Evolutionary conservation across 2,113 vertebrate species (phyloP), one percentile per base, ranked within the genome.

Genomic region (Macaca nemestrina): DNA sequence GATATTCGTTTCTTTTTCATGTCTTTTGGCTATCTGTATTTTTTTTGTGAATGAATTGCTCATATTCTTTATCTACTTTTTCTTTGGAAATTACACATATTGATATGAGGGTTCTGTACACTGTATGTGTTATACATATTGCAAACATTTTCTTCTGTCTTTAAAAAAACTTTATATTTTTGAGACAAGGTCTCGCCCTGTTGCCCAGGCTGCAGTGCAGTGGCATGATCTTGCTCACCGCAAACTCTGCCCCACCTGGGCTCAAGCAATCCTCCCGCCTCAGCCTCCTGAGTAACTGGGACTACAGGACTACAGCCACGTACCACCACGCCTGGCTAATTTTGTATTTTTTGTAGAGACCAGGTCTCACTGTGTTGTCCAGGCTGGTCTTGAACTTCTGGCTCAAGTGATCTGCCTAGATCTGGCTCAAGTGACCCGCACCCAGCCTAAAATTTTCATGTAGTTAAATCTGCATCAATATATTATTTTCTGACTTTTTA

Each of bases 401-500:
- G 61, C 61, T 30, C 61, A 64, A 64, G 61, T 64, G 61, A 68
- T 68, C 32, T 27, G 30, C 64, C 64, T 35, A 50, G 48, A 50
- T 27, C 27, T 64, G 61, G 61, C 61, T 30, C 61, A 64, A 64
- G 61, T 64, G 61, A 68, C 35, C 32, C 1, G 2, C 32, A 25
- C 59, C 59, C 3, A 20, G 59, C 59, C 59, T 64, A 80, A 81
- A 81, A 57, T 38, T 81, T 57, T 32, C 43, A 88, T 43, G 25
- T 57, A 88, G 72, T 61, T 91, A 88, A 64, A 91, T 40, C 18
- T 45, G 12, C 57, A 72, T 35, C n/a, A 80, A 40, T 76, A 86
- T 91, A 87, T 72, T 85, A 10, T 86, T 57, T 87, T 70, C 75
- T n/a, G 52, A 75, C 38, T 90, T 93, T 70, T 92, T 78, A 70